Percentiles rank a stretch among this genome's conserved stretches.
These are phyloP conservation scores for Pipistrellus nathusii DNA, from an alignment of 2,797 vertebrate species.

Conservation along the genomic window DNA sequence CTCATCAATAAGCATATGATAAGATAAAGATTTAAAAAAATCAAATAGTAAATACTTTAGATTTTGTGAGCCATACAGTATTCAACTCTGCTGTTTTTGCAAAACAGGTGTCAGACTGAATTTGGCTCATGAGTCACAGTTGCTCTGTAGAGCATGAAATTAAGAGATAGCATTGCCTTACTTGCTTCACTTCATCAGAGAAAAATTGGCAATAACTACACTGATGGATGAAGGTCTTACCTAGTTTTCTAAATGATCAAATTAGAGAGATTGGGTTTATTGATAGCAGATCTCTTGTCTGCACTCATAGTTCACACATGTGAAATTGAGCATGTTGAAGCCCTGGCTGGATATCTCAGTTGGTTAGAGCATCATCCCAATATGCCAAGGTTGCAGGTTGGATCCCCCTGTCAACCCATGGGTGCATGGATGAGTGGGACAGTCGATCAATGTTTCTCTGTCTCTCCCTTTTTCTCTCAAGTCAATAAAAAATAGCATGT, in stretches of 20 bases:
- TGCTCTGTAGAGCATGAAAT: constrained; percentile 48
- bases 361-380: not conserved
- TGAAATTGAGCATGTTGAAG: not conserved
- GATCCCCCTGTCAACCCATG: not conserved
- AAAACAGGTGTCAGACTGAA: constrained; percentile 51
- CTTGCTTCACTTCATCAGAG: constrained; percentile 30
- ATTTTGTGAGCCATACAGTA: not conserved
- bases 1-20: not conserved
- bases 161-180: constrained; percentile 3
- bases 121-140: not conserved
- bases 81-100: not conserved
- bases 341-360: not conserved
- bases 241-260: constrained; percentile 45
- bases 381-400: not conserved
- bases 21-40: not conserved
- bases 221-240: constrained; percentile 30
- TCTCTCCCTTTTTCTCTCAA: not conserved
- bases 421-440: not conserved
- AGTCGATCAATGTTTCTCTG: not conserved
- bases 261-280: constrained; percentile 57
- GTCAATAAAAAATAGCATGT: not conserved
- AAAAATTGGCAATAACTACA: not conserved
- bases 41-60: not conserved
- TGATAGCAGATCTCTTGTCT: constrained; percentile 65
- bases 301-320: constrained; percentile 50